phyloP scores from a whole-genome alignment of 2,113 vertebrate species.

The Vidua macroura region DNA sequence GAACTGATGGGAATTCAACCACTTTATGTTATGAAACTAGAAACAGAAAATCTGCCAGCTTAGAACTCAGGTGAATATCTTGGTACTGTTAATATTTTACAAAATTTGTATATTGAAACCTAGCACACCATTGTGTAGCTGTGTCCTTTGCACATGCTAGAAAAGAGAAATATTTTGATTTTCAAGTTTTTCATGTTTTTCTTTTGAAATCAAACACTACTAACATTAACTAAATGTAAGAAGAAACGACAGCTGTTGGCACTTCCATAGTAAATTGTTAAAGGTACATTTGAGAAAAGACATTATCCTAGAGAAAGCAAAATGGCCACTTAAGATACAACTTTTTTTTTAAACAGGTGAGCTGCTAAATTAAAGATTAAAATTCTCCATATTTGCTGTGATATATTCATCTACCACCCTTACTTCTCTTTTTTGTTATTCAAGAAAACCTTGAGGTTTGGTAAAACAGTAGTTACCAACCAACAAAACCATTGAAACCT shows the following conservation, averaged over 20 bases:
- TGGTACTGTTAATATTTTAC: not conserved
- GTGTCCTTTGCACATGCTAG: not conserved
- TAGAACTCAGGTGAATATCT: not conserved
- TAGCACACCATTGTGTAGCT: not conserved
- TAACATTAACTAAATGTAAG: not conserved
- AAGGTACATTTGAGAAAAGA: not conserved
- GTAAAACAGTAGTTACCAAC: not conserved
- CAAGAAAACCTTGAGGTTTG: not conserved
- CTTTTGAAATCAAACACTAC: not conserved
- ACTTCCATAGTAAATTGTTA: not conserved
- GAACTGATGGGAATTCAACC: conserved; percentile 21
- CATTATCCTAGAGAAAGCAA: not conserved
- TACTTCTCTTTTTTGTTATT: not conserved
- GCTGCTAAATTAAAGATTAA: not conserved
- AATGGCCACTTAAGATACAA: not conserved
- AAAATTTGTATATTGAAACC: not conserved
- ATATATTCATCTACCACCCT: not conserved
- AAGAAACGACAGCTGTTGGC: not conserved
- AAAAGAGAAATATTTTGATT: not conserved
- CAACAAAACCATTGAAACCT: not conserved
- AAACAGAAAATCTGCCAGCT: not conserved
- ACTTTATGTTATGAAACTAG: conserved; percentile 11
- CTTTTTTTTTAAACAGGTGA: not conserved
- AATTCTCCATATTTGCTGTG: not conserved
- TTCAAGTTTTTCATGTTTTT: not conserved